Evolutionary conservation across 1,140 invertebrate genomes (phyloP).

Genomic region (Drosophila bifasciata): DNA sequence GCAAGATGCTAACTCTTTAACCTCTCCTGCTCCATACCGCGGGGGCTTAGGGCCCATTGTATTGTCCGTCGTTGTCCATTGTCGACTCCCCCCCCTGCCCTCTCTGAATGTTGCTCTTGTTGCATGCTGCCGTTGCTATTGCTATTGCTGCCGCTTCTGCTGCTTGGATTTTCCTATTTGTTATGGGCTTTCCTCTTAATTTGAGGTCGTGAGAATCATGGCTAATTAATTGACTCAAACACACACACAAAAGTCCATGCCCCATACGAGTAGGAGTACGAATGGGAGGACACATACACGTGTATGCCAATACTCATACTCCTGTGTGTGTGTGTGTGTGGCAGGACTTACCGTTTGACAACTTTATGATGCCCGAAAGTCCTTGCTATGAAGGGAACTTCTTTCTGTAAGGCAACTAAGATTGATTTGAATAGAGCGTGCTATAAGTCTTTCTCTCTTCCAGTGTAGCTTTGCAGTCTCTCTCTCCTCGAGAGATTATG

Average conservation of each 20-base stretch:
- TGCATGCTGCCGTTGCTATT: constrained; percentile 47
- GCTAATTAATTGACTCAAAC: constrained; percentile 79
- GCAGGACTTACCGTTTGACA: constrained; percentile 19
- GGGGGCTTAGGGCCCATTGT: constrained; percentile 37
- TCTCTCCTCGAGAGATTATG: no score
- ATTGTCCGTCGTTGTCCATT: constrained; percentile 49
- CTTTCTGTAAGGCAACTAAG: not conserved
- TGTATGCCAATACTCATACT: no score
- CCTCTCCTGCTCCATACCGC: constrained; percentile 14
- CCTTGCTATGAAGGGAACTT: not conserved
- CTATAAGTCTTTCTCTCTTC: not conserved
- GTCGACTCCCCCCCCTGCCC: constrained; percentile 4
- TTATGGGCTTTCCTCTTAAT: constrained; percentile 81
- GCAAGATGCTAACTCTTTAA: constrained; percentile 24
- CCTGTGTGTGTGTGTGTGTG: constrained; percentile 10
- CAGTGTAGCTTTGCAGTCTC: no score
- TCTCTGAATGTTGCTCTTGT: constrained; percentile 20
- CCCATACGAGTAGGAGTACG: not conserved
- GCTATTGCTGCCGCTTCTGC: constrained; percentile 44
- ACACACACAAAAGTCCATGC: constrained; percentile 34
- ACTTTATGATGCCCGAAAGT: constrained; percentile 18
- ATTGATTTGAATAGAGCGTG: not conserved
- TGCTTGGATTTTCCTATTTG: constrained; percentile 75
- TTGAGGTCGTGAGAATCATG: constrained; percentile 83
- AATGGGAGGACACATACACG: no score